A percentile compares a stretch with the other conserved stretches of the same genome.
Conservation (phyloP, 2,113 vertebrate species). For the Corythaixoides concolor region DNA sequence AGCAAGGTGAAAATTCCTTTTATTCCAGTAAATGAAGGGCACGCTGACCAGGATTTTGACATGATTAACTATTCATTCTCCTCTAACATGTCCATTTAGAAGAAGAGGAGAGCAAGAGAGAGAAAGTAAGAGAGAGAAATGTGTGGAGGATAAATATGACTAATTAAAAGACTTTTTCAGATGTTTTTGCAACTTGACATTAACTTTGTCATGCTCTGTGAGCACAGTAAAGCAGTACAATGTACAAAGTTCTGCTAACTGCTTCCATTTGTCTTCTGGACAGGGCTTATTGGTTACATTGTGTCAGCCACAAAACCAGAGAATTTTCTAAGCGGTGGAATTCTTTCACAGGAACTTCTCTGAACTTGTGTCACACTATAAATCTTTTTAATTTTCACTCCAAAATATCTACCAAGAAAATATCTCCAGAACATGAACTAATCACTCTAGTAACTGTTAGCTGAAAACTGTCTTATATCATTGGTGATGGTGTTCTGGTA, state of each 20-base stretch:
- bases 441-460: background rate
- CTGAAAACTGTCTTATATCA: background rate
- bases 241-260: conserved; percentile 53
- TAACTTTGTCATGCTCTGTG: conserved; percentile 4
- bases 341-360: background rate
- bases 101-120: background rate
- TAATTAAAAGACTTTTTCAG: conserved; percentile 56
- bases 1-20: conserved; percentile 86
- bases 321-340: conserved; percentile 18
- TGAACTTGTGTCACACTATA: background rate
- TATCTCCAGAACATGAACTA: background rate
- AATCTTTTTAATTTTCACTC: background rate
- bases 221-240: conserved; percentile 12
- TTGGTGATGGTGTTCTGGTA: conserved; percentile 14
- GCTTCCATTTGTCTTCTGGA: conserved; percentile 54
- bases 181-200: conserved; percentile 47
- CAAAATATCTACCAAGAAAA: background rate
- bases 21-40: conserved; percentile 58
- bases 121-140: conserved; percentile 1
- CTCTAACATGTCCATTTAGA: background rate
- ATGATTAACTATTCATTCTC: conserved; percentile 42
- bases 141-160: conserved; percentile 46
- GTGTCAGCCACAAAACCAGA: conserved; percentile 55
- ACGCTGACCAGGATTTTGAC: conserved; percentile 52
- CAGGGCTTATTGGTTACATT: conserved; percentile 55